Evolutionary conservation across 2,888 invertebrate species (phyloP), one percentile per base, ranked within the genome.

Genomic region (Netelia inedita): DNA sequence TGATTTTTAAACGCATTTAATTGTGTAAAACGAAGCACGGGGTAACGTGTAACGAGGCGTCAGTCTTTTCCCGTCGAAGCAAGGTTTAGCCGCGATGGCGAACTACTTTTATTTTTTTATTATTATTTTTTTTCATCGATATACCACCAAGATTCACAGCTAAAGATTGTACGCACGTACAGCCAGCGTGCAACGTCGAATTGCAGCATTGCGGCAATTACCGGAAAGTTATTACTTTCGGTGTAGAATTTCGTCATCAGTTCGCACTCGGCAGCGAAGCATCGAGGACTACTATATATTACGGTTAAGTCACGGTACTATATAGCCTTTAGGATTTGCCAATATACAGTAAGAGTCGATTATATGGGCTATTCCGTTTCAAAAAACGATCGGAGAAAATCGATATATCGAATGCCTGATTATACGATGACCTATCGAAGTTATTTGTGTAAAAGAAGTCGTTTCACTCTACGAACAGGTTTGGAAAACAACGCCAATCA

Each of bases 151-250:
- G 35, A 35, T 80, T 82, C 79, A 75, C 81, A 46, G 79, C 59
- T 71, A 21, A 41, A 65, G 50, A 76, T 83, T 69, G 35, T 72
- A 76, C 63, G 71, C 75, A 68, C 72, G 55, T 59, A 76, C 76
- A 55, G 59, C 19, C 74, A 76, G 76, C 80, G 80, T 61, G 84
- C 80, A 80, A 80, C 80, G 50, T 76, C 55, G 73, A 80, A 76
- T 84, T 84, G 76, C 84, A 21, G 72, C 76, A 80, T 76, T 73
- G 79, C 80, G 57, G 74, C 78, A 85, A 84, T 87, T 87, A 84
- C 84, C 66, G 82, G 74, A 86, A 86, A 84, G 82, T 87, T 87
- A 85, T 82, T 87, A 84, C 85, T 87, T 80, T 85, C 85, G 69
- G 81, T 50, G 75, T 73, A 71, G 61, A 73, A 79, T 87, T 87